phyloP scores from a whole-genome alignment of 2,797 vertebrate genomes.

The Melanotaenia trifasciata region DNA sequence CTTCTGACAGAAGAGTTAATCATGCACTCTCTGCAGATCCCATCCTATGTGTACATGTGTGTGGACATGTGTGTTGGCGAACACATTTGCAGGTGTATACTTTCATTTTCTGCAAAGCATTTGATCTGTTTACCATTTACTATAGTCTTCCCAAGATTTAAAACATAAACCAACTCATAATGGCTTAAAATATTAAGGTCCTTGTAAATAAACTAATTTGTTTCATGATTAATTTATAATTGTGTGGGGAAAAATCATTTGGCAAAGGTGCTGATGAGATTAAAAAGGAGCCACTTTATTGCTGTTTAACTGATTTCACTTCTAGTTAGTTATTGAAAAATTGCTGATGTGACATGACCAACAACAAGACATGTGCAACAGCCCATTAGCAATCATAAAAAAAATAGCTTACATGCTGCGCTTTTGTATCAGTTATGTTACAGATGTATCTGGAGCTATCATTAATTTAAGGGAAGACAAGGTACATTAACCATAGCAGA shows the following conservation, averaged over 20 bases:
- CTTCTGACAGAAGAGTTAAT: conserved; percentile 79
- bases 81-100: conserved; percentile 60
- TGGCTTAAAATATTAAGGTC: not conserved
- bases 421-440: not conserved
- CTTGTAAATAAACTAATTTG: not conserved
- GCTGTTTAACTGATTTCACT: not conserved
- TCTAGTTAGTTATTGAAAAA: not conserved
- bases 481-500: no score
- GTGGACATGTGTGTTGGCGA: conserved; percentile 18
- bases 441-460: not conserved
- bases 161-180: not conserved
- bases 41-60: conserved; percentile 39
- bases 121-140: conserved; percentile 37
- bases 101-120: conserved; percentile 68
- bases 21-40: conserved; percentile 73
- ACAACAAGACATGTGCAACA: conserved; percentile 13
- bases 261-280: conserved; percentile 8
- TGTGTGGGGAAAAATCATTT: not conserved
- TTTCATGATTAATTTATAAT: conserved; percentile 12
- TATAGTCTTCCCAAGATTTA: not conserved
- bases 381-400: not conserved
- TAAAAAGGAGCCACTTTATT: not conserved
- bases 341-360: not conserved
- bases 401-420: not conserved
- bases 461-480: not conserved